Conservation (phyloP, 1,140 invertebrate genomes). For the Panagrolaimus sp. region DNA sequence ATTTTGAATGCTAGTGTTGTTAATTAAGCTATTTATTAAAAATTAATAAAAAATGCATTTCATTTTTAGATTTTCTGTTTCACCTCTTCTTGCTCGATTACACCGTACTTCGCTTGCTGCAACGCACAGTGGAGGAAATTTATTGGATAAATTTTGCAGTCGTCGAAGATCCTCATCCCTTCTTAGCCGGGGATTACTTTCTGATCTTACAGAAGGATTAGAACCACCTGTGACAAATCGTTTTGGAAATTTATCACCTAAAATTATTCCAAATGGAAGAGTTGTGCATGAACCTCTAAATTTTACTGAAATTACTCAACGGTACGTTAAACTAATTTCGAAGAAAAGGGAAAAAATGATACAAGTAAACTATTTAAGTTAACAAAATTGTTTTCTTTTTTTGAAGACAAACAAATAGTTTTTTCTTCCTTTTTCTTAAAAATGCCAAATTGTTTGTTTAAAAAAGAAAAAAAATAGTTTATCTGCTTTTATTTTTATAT, state of each 20-base stretch:
- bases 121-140: not conserved
- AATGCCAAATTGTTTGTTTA: no score
- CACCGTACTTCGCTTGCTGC: conserved; percentile 9
- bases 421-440: no score
- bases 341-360: not conserved
- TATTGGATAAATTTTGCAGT: conserved; percentile 17
- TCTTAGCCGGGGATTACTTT: not conserved
- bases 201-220: not conserved
- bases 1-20: not conserved
- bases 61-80: not conserved
- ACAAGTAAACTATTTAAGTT: no score
- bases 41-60: not conserved
- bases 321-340: not conserved
- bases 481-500: no score
- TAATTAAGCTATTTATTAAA: not conserved
- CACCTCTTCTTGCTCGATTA: not conserved
- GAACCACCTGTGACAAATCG: conserved; percentile 8
- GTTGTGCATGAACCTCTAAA: not conserved
- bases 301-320: not conserved
- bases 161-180: conserved; percentile 22
- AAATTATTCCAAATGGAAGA: not conserved
- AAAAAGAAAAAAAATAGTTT: no score
- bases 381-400: no score
- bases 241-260: not conserved
- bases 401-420: no score